A percentile compares a stretch with the other conserved stretches of the same genome.
Evolutionary conservation across 2,888 invertebrate genomes (phyloP).

Genomic region (Pyrocoelia pectoralis): DNA sequence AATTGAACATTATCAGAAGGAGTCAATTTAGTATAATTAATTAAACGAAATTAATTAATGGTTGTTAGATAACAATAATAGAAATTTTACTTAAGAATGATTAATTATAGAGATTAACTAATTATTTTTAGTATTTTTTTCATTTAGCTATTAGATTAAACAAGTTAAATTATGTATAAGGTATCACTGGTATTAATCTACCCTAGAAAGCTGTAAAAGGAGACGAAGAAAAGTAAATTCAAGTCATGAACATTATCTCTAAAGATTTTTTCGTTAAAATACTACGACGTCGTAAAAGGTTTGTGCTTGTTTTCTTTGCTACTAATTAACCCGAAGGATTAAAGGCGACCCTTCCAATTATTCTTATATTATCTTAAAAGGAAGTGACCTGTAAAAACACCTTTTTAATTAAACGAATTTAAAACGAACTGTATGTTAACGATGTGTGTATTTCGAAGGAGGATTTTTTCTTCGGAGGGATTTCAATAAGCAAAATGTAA

Average conservation of each 20-base stretch:
- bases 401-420: constrained; percentile 7
- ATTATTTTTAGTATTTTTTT: neutral
- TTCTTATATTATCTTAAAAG: neutral
- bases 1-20: too few species aligned
- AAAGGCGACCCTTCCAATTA: constrained; percentile 8
- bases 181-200: neutral
- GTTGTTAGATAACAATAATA: neutral
- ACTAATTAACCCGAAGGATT: constrained; percentile 9
- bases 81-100: neutral
- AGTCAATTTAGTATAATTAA: too few species aligned
- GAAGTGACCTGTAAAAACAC: constrained; percentile 4
- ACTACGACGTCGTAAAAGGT: constrained; percentile 9
- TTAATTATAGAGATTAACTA: neutral
- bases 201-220: neutral
- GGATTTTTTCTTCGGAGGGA: too few species aligned
- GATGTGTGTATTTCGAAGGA: too few species aligned
- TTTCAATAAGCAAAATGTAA: constrained; percentile 43
- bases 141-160: neutral
- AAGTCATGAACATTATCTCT: constrained; percentile 6
- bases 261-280: constrained; percentile 3
- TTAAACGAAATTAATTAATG: neutral
- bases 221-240: neutral
- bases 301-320: constrained; percentile 8
- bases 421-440: neutral
- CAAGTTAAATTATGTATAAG: neutral